Base-by-base conservation (phyloP, 2,113 vertebrate species). In the Prunella himalayana region DNA sequence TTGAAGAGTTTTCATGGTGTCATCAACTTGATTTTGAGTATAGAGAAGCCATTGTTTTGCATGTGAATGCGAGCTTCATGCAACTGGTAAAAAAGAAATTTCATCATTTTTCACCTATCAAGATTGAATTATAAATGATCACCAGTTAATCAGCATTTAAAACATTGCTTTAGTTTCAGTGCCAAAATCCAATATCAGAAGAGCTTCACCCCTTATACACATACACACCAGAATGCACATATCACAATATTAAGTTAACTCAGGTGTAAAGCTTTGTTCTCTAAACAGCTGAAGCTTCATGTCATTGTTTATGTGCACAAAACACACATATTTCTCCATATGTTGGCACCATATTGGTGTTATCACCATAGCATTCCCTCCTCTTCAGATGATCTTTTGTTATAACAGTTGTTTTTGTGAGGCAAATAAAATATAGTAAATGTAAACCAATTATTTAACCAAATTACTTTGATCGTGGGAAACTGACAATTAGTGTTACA, bases 401-500 rank as follows among this genome's bases (percentile, higher is more conserved):
- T 95, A 84, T 27, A 95, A 88, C 92, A 47, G 94, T 97, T 94
- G 65, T 93, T 96, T 97, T 90, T 75, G 81, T 56, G 86, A 88
- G 57, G 81, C 88, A 97, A 97, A 96, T 97, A 97, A 96, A 97
- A 94, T 94, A 95, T 86, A 94, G 91, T 95, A 92, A 95, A 96
- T 69, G 71, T 97, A 97, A 97, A 97, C 94, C 82, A 95, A 94
- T 96, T 97, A 97, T 97, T 97, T 97, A 96, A 92, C 96, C 95
- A 97, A 97, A 97, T 97, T 97, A 97, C 95, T 96, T 97, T 95
- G 95, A 96, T 97, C 47, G 13, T 90, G 91, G 90, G 95, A 95
- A 97, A 92, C 92, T 97, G 96, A 97, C 96, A 97, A 95, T 97
- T 96, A 95, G 93, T 33, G 68, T 93, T 97, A 87, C 88, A 93